Evolutionary conservation across 2,113 vertebrate species (phyloP).

Genomic region (Porphyrio hochstetteri): DNA sequence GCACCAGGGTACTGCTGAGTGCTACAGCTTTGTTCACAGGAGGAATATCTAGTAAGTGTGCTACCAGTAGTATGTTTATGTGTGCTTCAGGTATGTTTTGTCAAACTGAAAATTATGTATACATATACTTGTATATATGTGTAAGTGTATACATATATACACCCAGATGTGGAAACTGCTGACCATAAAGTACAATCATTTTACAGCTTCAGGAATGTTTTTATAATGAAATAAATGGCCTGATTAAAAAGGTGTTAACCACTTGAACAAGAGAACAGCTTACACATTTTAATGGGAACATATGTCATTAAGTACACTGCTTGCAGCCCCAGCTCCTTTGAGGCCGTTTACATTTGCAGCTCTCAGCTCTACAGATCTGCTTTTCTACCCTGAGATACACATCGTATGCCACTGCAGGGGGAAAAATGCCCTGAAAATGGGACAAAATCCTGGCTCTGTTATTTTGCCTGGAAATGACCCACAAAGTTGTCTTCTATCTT

Average conservation of each 20-base stretch:
- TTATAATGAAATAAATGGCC: not conserved
- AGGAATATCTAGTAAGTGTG: not conserved
- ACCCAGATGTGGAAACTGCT: not conserved
- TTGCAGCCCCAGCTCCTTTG: not conserved
- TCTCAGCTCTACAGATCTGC: not conserved
- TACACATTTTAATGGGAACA: slow-evolving; percentile 36
- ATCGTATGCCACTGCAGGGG: not conserved
- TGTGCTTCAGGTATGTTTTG: not conserved
- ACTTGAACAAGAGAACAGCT: slow-evolving; percentile 10
- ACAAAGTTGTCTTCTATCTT: not conserved
- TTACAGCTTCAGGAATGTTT: not conserved
- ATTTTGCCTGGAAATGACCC: not conserved
- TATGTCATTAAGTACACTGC: not conserved
- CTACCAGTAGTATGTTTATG: not conserved
- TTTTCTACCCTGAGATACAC: not conserved
- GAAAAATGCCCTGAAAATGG: not conserved
- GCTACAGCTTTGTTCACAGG: not conserved
- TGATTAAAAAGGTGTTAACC: slow-evolving; percentile 50
- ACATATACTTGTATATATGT: not conserved
- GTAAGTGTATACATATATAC: not conserved
- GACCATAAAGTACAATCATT: not conserved
- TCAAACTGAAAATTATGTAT: not conserved
- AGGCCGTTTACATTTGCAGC: not conserved
- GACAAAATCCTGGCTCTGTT: not conserved
- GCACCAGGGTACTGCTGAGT: not conserved